phyloP scores from a whole-genome alignment of 1,140 invertebrate species.

The Charaxes varanes region DNA sequence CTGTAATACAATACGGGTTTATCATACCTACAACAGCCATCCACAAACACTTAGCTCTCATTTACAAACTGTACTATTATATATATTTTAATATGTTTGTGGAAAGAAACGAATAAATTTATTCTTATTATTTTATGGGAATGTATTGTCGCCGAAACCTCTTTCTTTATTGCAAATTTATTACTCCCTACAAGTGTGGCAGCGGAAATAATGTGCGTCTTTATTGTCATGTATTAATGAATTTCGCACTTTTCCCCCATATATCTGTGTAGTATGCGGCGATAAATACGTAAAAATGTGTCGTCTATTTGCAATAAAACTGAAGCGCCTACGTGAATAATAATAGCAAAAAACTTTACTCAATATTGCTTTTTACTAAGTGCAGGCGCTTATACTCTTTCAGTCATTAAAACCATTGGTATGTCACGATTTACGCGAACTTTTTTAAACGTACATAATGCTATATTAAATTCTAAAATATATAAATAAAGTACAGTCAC shows the following conservation, averaged over 20 bases:
- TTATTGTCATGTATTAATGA: conserved; percentile 52
- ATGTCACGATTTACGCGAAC: no score
- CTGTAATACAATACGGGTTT: no score
- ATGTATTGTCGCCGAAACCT: conserved; percentile 23
- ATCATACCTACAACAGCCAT: no score
- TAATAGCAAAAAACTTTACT: conserved; percentile 27
- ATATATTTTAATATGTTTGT: no score
- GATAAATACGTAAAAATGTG: conserved; percentile 20
- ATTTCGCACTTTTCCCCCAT: conserved; percentile 30
- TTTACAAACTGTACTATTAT: no score
- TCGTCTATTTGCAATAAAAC: conserved; percentile 22
- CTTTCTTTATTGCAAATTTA: conserved; percentile 53
- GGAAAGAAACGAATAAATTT: no score
- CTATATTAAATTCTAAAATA: no score
- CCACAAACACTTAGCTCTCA: no score
- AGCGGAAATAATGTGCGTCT: conserved; percentile 39
- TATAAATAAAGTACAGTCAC: no score
- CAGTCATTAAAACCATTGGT: no score
- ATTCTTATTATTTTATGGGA: conserved; percentile 26
- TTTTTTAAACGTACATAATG: no score
- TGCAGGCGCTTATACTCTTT: conserved; percentile 35
- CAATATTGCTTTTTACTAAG: no score
- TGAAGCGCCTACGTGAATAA: conserved; percentile 24
- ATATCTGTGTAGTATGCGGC: conserved; percentile 20
- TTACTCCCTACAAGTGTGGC: conserved; percentile 33